Evolutionary conservation across 53 echinoderm and acorn worm species (phyloP), one percentile per base, ranked within the genome.

Genomic region (Pentamera pediparva): DNA sequence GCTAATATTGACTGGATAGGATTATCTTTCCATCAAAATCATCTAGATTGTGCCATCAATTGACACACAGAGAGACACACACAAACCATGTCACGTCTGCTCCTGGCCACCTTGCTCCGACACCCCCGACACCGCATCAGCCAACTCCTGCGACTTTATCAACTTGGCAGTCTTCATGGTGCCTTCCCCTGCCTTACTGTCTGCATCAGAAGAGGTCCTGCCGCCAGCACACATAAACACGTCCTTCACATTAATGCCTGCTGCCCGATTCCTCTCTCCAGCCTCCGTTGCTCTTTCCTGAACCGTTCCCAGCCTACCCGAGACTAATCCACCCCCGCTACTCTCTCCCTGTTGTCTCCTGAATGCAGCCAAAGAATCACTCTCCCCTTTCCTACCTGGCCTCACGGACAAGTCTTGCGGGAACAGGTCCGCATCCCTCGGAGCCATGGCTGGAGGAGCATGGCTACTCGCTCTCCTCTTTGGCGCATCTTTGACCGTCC

Each of bases 111-210:
- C 67, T 26, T 67, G 67, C 48, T 67, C 45, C 18, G 67, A 41
- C 39, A 67, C 67, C 13, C 67, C 67, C 6, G 27, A 67, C 25
- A 47, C 67, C 5, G 67, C 67, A 43, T 67, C 67, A 29, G 67
- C 67, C 39, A 40, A 25, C 18, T 67, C 67, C 67, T 67, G 67
- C 31, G 67, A 67, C 31, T 67, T 67, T 15, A 67, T 67, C 39
- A 67, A 67, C 29, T 67, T 67, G 41, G 67, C 67, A 40, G 67
- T 67, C 67, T 39, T 67, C 39, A 39, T 45, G 7, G 37, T 22
- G 1, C 67, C 67, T 25, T 43, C 67, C 48, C n/a, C n/a, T n/a
- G n/a, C n/a, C n/a, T n/a, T n/a, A n/a, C 40, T 27, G 21, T 47
- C 67, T 31, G 17, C 25, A 4, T 10, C 28, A 1, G 55, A 18